Percentiles rank a stretch among this genome's conserved stretches.
These are phyloP conservation scores for Hanleya hanleyi DNA, from an alignment of 2,888 invertebrate species.

Conservation along the genomic window DNA sequence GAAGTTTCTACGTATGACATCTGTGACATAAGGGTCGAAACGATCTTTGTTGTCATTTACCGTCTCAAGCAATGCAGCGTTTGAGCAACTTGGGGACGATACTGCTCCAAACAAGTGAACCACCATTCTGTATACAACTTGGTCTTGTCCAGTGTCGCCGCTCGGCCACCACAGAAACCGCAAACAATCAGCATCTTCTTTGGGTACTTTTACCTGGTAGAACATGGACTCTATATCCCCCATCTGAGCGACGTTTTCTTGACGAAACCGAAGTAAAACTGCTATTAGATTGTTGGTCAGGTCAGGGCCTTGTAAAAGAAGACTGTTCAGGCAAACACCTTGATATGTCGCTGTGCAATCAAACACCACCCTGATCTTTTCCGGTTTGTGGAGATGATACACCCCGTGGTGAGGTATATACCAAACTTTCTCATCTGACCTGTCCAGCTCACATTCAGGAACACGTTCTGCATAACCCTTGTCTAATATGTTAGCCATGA, in stretches of 20 bases:
- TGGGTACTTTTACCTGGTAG: background rate
- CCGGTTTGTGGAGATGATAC: constrained; percentile 2
- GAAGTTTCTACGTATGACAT: too few species aligned
- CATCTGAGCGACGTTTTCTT: background rate
- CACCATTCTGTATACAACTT: constrained; percentile 20
- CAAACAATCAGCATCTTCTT: background rate
- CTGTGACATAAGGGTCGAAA: background rate
- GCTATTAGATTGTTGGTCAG: background rate
- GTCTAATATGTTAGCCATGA: constrained; percentile 10
- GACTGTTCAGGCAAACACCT: background rate
- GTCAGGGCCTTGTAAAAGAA: constrained; percentile 5
- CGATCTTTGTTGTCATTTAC: too few species aligned
- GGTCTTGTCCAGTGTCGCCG: too few species aligned
- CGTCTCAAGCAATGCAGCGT: constrained; percentile 8
- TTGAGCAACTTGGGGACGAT: too few species aligned
- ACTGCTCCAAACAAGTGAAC: too few species aligned
- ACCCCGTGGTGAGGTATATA: constrained; percentile 13
- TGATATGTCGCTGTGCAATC: background rate
- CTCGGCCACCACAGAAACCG: background rate
- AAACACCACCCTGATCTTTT: constrained; percentile 9
- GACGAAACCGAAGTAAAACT: background rate
- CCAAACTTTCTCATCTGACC: constrained; percentile 4
- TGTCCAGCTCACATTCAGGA: background rate
- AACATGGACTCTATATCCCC: constrained; percentile 1
- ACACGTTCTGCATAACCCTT: constrained; percentile 9